Evolutionary conservation across 2,888 invertebrate genomes (phyloP).

Genomic region (Cosmia pyralina): DNA sequence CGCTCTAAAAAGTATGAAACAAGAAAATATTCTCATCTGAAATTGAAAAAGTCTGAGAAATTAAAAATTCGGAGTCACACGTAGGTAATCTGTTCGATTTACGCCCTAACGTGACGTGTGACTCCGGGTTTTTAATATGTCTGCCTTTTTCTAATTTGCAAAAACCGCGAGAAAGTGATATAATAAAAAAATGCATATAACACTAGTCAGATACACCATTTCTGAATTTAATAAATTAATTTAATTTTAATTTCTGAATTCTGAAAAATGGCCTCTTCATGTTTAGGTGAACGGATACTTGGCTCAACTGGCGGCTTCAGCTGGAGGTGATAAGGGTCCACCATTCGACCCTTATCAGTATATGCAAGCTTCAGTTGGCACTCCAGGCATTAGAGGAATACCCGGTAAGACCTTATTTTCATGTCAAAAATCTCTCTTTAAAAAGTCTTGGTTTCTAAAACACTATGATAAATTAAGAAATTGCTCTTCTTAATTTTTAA

Average conservation of each 20-base stretch:
- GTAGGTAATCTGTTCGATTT: no score
- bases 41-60: no score
- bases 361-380: constrained; percentile 94
- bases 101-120: no score
- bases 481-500: not conserved
- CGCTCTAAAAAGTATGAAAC: no score
- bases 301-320: constrained; percentile 93
- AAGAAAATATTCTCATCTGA: no score
- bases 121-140: no score
- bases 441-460: not conserved
- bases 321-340: constrained; percentile 95
- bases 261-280: not conserved
- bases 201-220: not conserved
- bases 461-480: not conserved
- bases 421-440: not conserved
- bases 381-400: constrained; percentile 94
- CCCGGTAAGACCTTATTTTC: constrained; percentile 88
- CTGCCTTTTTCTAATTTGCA: no score
- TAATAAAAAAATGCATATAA: not conserved
- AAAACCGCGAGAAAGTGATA: no score
- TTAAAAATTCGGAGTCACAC: no score
- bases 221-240: no score
- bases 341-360: constrained; percentile 93
- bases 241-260: no score
- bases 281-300: constrained; percentile 92